Percentiles rank a stretch among this genome's conserved stretches.
Evolutionary conservation across 2,797 vertebrate genomes (phyloP).

Genomic region (Chloroceryle inda): DNA sequence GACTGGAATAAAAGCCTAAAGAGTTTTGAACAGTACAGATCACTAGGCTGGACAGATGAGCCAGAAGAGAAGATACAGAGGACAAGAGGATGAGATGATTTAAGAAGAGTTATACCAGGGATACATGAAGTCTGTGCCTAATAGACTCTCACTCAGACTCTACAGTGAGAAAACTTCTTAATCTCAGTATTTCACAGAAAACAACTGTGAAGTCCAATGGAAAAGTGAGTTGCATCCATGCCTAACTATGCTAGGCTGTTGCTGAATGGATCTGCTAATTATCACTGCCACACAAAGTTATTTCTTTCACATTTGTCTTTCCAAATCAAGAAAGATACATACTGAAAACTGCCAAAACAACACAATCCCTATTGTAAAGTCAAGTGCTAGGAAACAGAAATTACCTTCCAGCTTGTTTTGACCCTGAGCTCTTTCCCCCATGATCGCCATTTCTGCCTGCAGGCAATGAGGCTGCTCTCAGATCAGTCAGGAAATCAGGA

Average conservation of each 20-base stretch:
- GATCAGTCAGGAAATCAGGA: not conserved
- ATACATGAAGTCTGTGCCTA: not conserved
- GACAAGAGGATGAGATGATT: not conserved
- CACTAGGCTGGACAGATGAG: not conserved
- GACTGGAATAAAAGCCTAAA: not conserved
- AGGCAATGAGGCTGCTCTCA: not conserved
- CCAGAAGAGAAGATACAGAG: not conserved
- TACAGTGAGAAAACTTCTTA: not conserved
- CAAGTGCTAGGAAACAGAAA: not conserved
- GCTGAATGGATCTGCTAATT: not conserved
- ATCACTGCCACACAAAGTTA: not conserved
- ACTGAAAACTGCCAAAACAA: not conserved
- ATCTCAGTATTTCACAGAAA: not conserved
- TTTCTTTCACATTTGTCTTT: not conserved
- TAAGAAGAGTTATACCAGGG: not conserved
- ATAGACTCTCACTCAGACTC: not conserved
- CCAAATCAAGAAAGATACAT: not conserved
- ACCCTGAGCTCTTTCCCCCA: not conserved
- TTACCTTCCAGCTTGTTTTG: not conserved
- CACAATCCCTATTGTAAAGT: not conserved
- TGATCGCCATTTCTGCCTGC: accelerated
- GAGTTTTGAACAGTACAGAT: not conserved
- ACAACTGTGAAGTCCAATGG: not conserved
- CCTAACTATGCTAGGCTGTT: not conserved
- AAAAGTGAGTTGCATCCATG: not conserved